A percentile compares a stretch with the other conserved stretches of the same genome.
These are phyloP conservation scores for Aspidiotus rigidus DNA, from an alignment of 2,888 invertebrate species.

Conservation along the genomic window DNA sequence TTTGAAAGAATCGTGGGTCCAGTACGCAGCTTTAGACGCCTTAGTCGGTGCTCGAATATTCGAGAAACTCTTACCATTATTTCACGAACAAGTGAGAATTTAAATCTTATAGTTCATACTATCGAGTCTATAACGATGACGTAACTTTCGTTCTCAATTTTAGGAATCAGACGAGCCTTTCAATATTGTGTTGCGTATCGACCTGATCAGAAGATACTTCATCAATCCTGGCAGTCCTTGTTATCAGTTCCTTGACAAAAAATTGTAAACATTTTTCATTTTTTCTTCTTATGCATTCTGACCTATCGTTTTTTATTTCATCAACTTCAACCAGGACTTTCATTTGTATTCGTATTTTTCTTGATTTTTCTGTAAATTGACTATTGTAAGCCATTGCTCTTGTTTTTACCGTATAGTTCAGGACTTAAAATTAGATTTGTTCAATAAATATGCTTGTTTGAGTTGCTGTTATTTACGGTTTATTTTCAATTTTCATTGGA, in stretches of 20 bases:
- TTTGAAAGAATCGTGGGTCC: slow-evolving; percentile 17
- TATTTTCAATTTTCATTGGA: no score
- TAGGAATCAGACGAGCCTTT: slow-evolving; percentile 19
- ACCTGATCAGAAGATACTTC: slow-evolving; percentile 21
- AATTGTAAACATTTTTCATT: neutral
- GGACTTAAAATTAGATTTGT: no score
- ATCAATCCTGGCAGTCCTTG: slow-evolving; percentile 14
- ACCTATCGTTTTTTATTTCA: no score
- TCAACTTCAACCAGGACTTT: no score
- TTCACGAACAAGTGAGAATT: slow-evolving; percentile 19
- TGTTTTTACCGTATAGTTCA: no score
- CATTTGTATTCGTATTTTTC: no score
- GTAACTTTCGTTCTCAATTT: neutral
- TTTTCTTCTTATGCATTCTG: neutral
- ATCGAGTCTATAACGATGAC: no score
- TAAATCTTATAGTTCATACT: no score
- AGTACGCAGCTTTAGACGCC: slow-evolving; percentile 24
- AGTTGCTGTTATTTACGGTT: no score
- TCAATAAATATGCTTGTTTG: no score
- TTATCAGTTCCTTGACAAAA: slow-evolving; percentile 19
- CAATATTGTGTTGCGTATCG: neutral
- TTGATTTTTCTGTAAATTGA: no score
- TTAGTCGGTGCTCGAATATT: slow-evolving; percentile 20
- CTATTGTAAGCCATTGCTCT: no score
- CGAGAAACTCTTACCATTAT: slow-evolving; percentile 26